Base-by-base conservation (phyloP, 2,113 vertebrate genomes). In the Natator depressus region DNA sequence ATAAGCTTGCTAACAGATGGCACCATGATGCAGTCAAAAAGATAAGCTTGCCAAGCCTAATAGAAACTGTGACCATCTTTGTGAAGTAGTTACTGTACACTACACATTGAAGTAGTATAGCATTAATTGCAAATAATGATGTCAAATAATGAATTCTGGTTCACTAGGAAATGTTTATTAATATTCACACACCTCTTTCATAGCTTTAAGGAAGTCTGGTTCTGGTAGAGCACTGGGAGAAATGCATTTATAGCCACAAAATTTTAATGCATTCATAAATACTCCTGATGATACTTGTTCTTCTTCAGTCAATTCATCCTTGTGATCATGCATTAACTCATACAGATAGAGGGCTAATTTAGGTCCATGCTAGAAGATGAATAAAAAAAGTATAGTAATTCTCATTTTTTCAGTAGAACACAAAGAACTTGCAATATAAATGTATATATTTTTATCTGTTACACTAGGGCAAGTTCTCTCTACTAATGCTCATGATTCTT, bases 321-420 rank as follows among this genome's bases (percentile, higher is more conserved):
- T 98, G 97, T 99, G 99, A 95, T 98, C 98, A 50, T 99, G 98
- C 85, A 99, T 97, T 98, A 99, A 96, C 93, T 99, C 99, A n/a
- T 99, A 99, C 65, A 99, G 98, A 95, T 99, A 99, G 2, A 99
- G 98, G 24, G 98, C 98, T 98, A 99, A 94, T 96, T 99, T 99
- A 86, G 99, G 99, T 59, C 99, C 99, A 57, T 99, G 99, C 99
- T 99, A 96, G 46, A 96, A 97, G 76, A 96, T 22, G 38, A 91
- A 85, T 55, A 82, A 95, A 80, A 82, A 95, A 79, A 59, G 19
- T 1, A 93, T 1, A 8, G 53, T 88, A 69, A 92, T 54, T 84
- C 35, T 89, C 4, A 8, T 46, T 92, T 91, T 84, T 54, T 69
- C 47, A 79, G 20, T 5, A 82, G 16, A 94, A 54, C 0, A 27